Conservation (phyloP, 1,140 invertebrate genomes). For the Ceratina calcarata region DNA sequence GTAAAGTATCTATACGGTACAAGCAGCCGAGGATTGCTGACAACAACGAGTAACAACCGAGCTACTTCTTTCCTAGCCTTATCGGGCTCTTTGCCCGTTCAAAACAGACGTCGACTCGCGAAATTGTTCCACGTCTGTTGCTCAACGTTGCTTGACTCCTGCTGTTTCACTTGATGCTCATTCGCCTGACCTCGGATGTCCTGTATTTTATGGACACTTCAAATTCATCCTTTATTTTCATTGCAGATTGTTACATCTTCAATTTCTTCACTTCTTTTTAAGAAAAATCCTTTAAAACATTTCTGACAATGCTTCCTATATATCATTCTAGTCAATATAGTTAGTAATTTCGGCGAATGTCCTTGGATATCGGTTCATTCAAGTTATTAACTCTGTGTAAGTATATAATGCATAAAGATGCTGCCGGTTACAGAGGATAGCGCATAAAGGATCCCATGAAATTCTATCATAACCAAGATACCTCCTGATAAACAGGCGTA, state of each 20-base stretch:
- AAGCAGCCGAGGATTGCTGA: conserved; percentile 25
- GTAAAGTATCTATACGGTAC: conserved; percentile 24
- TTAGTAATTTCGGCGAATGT: too few species aligned
- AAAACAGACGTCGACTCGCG: conserved; percentile 21
- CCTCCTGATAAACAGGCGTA: conserved; percentile 2
- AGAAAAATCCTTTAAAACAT: too few species aligned
- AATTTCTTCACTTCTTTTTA: neutral
- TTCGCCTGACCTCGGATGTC: neutral
- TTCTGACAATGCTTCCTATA: too few species aligned
- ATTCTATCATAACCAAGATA: neutral
- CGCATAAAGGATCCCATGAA: neutral
- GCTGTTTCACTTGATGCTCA: neutral
- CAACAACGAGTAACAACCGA: conserved; percentile 52
- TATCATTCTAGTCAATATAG: too few species aligned
- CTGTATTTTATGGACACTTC: neutral
- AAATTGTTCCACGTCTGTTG: conserved; percentile 1
- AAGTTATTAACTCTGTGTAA: too few species aligned
- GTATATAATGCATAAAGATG: too few species aligned
- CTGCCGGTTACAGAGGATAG: neutral
- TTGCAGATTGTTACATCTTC: too few species aligned
- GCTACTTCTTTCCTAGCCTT: conserved; percentile 30
- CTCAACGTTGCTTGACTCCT: neutral
- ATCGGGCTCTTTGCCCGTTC: conserved; percentile 16
- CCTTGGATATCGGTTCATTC: too few species aligned
- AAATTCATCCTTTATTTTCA: too few species aligned